Conservation (phyloP, 2,797 vertebrate genomes). For the Dromococcyx pavoninus region DNA sequence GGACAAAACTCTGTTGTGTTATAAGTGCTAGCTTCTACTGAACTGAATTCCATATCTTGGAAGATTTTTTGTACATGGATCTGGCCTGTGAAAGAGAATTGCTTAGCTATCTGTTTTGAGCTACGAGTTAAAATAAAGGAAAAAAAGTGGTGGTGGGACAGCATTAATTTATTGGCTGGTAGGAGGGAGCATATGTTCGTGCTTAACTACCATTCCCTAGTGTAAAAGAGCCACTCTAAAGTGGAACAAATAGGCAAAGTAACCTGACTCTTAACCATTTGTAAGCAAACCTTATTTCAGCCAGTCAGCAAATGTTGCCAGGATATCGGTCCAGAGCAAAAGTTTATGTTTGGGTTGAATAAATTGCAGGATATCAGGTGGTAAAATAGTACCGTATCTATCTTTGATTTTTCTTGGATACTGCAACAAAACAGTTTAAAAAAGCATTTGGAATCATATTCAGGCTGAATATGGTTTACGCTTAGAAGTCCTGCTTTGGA, state of each 20-base stretch:
- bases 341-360: constrained; percentile 2
- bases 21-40: not conserved
- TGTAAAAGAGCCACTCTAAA: not conserved
- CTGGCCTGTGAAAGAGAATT: not conserved
- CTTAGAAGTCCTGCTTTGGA: constrained; percentile 20
- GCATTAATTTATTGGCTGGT: not conserved
- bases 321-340: constrained; percentile 35
- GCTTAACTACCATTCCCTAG: not conserved
- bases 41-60: not conserved
- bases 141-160: not conserved
- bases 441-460: not conserved
- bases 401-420: constrained; percentile 38
- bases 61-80: not conserved
- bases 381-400: not conserved
- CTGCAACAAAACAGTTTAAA: constrained; percentile 21
- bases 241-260: not conserved
- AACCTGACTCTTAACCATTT: not conserved
- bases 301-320: not conserved
- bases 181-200: not conserved
- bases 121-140: not conserved
- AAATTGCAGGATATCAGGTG: constrained; percentile 13
- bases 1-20: not conserved
- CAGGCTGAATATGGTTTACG: not conserved
- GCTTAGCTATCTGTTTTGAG: not conserved
- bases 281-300: not conserved